Conservation (phyloP, 2,888 invertebrate species). For the Epicampocera succincta region DNA sequence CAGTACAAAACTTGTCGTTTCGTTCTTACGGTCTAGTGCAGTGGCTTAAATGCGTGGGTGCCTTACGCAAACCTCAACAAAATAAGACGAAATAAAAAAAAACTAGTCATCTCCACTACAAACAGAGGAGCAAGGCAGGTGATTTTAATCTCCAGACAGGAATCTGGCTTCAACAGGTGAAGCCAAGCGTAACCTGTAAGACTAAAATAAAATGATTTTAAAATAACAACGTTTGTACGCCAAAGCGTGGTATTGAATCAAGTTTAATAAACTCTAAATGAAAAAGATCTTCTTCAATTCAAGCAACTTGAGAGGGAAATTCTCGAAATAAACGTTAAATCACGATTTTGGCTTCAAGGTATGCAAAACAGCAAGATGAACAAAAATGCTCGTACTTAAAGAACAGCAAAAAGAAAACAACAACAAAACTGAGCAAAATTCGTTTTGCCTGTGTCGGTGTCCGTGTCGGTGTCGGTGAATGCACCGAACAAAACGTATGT, state of each 20-base stretch:
- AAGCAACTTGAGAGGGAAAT: constrained; percentile 36
- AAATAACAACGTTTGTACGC: constrained; percentile 37
- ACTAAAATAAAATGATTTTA: constrained; percentile 47
- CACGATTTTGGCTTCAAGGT: constrained; percentile 72
- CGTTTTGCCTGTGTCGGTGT: constrained; percentile 45
- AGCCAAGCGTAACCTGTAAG: constrained; percentile 70
- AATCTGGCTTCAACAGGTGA: constrained; percentile 80
- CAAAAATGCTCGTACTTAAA: constrained; percentile 10
- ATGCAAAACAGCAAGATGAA: constrained; percentile 66
- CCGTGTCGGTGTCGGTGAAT: too few relatives aligned
- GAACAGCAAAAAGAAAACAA: constrained; percentile 28
- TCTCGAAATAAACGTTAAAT: constrained; percentile 69
- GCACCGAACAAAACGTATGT: background rate
- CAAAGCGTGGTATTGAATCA: constrained; percentile 36
- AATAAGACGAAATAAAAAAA: constrained; percentile 1
- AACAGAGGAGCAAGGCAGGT: constrained; percentile 75
- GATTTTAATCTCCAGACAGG: constrained; percentile 80
- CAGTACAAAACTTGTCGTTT: constrained; percentile 52
- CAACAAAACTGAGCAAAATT: constrained; percentile 32
- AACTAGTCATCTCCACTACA: constrained; percentile 3
- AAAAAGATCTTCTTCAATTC: constrained; percentile 62
- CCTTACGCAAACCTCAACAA: constrained; percentile 62
- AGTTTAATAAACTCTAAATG: constrained; percentile 63
- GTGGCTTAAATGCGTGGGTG: constrained; percentile 66
- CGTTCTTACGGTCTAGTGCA: constrained; percentile 47